Base-by-base conservation (phyloP, 2,797 vertebrate genomes). In the Mormyrops attenuatus region DNA sequence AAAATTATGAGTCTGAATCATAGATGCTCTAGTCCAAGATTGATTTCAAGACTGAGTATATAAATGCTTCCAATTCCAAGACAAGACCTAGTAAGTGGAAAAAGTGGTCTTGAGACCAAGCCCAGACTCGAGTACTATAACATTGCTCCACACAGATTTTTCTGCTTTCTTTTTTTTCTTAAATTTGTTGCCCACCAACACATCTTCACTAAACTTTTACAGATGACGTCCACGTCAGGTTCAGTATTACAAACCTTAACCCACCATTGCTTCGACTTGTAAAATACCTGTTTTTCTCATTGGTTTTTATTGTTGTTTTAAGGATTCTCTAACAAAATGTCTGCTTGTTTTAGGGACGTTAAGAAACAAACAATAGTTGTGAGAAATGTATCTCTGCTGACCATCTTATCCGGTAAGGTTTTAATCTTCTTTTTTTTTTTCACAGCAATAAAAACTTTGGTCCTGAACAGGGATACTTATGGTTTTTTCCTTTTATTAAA, bases 321-420 rank as follows among this genome's bases (percentile, higher is more conserved):
- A 15, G 41, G 44, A 47, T 26, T 88, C 30, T 60, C 17, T 88
- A 57, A 52, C 26, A 55, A 87, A 87, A 87, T 80, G 8, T 9
- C 13, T 63, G 30, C 89, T 7, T 93, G 2, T 69, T 49, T 20
- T 94, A 99, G 98, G 98, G 97, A 99, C 89, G 97, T 98, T 89
- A 97, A 97, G 91, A 98, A 97, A 88, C 97, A 97, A 92, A 95
- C 93, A 50, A 97, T 96, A 53, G 93, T 99, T 94, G 97, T 99
- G 93, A 98, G 97, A 94, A 98, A 99, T 15, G 97, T 98, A 85
- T 97, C 98, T 88, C 95, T 99, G 89, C 95, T 95, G 92, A 97
- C 96, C 69, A 97, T 99, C 91, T 95, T 99, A 93, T 95, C 97
- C 94, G 98, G 98, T 99, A 90, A 94, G 94, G 1, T 44, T 41